Conservation (phyloP, 2,888 invertebrate species). For the Orthosia incerta region DNA sequence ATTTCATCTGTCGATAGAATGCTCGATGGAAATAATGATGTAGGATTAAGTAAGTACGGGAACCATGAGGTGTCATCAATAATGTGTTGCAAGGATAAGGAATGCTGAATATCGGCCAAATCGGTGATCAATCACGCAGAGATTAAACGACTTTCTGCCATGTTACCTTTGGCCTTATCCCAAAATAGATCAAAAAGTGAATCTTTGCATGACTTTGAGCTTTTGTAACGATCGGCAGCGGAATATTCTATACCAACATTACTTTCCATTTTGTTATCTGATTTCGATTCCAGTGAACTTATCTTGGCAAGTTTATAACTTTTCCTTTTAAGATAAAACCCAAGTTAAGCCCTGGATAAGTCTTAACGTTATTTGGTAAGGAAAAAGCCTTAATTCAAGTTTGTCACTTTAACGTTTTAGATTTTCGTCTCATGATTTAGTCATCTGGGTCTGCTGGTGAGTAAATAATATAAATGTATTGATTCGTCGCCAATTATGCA, state of each 20-base stretch:
- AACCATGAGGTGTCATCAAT: constrained; percentile 52
- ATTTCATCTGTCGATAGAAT: constrained; percentile 44
- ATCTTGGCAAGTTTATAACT: constrained; percentile 13
- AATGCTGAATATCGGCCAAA: constrained; percentile 42
- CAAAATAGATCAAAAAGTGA: constrained; percentile 37
- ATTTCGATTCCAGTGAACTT: constrained; percentile 13
- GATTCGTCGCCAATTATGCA: background rate
- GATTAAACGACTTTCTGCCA: constrained; percentile 58
- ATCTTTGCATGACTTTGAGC: constrained; percentile 33
- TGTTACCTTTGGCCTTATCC: constrained; percentile 53
- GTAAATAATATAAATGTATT: background rate
- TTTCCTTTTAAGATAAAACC: constrained; percentile 21
- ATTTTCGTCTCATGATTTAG: background rate
- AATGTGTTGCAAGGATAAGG: constrained; percentile 58
- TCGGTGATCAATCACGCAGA: constrained; percentile 57
- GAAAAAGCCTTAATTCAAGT: background rate
- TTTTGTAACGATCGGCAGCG: constrained; percentile 8
- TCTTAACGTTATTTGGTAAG: background rate
- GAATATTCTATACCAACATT: constrained; percentile 5
- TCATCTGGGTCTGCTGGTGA: background rate
- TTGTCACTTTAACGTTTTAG: background rate
- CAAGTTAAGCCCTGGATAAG: background rate
- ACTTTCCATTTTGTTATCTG: constrained; percentile 19
- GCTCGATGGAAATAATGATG: constrained; percentile 45
- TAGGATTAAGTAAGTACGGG: constrained; percentile 37